Conservation (phyloP, 1,140 invertebrate species). For the Eulimnadia texana region DNA sequence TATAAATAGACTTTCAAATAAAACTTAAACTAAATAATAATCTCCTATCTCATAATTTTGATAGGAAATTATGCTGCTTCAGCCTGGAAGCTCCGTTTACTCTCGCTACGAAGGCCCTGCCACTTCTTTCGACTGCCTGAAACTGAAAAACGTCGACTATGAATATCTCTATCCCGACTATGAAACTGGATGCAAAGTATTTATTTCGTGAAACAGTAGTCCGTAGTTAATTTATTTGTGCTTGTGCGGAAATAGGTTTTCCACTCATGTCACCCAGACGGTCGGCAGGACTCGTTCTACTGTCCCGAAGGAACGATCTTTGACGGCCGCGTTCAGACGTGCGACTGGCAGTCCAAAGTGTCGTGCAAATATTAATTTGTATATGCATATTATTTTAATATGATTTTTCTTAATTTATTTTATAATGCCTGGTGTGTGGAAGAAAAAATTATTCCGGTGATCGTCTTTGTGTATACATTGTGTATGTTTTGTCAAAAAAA, state of each 20-base stretch:
- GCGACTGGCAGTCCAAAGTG: conserved; percentile 88
- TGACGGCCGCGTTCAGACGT: conserved; percentile 69
- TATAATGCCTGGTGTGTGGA: no score
- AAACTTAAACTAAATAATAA: not conserved
- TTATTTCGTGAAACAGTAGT: no score
- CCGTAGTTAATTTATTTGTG: no score
- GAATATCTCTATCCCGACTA: conserved; percentile 18
- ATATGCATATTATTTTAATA: not conserved
- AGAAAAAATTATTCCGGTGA: no score
- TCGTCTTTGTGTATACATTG: no score
- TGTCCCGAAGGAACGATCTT: conserved; percentile 80
- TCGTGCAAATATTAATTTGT: conserved; percentile 35
- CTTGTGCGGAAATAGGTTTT: conserved; percentile 28
- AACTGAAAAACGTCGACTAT: conserved; percentile 10
- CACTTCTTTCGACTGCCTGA: conserved; percentile 27
- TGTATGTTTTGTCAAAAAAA: no score
- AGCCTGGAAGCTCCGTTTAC: conserved; percentile 6
- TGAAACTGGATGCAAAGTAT: conserved; percentile 21
- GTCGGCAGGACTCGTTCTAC: conserved; percentile 43
- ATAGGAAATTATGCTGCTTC: conserved; percentile 22
- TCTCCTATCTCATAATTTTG: conserved; percentile 1
- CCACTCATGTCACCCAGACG: conserved; percentile 32
- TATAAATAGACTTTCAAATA: not conserved
- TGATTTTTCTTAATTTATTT: conserved; percentile 12
- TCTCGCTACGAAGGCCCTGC: conserved; percentile 24